Evolutionary conservation across 2,797 vertebrate species (phyloP).

Genomic region (Leucoraja ocellata): DNA sequence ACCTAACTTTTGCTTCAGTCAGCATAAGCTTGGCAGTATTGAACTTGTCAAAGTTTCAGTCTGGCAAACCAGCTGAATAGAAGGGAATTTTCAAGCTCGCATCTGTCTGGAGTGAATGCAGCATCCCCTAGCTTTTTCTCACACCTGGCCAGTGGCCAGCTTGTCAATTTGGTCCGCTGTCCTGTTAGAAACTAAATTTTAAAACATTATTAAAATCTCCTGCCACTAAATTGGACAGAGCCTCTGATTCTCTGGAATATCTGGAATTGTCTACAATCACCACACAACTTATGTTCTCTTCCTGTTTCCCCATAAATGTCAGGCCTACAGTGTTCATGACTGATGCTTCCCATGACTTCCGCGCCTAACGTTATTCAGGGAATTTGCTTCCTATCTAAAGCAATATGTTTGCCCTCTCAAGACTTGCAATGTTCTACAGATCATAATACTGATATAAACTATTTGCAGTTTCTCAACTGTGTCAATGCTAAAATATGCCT

Average conservation of each 20-base stretch:
- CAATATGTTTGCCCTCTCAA: neutral
- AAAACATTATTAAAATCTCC: neutral
- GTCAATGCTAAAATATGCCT: neutral
- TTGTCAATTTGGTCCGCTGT: neutral
- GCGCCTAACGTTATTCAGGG: neutral
- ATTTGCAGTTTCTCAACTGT: neutral
- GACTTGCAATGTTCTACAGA: too few species aligned
- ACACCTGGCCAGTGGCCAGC: neutral
- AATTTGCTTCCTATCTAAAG: neutral
- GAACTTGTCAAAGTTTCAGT: neutral
- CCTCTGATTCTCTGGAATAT: neutral
- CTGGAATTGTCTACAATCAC: neutral
- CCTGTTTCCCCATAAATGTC: neutral
- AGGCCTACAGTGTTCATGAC: neutral
- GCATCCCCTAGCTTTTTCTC: neutral
- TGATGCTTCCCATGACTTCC: neutral
- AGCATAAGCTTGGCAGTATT: neutral
- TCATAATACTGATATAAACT: neutral
- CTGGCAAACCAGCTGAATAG: constrained; percentile 5
- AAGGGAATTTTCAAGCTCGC: constrained; percentile 7
- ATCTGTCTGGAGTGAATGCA: neutral
- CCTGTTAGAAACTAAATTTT: neutral
- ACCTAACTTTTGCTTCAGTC: neutral
- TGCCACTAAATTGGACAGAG: neutral
- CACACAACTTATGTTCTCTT: neutral